Conservation (phyloP, 1,140 invertebrate species). For the Hydropsyche tenuis region DNA sequence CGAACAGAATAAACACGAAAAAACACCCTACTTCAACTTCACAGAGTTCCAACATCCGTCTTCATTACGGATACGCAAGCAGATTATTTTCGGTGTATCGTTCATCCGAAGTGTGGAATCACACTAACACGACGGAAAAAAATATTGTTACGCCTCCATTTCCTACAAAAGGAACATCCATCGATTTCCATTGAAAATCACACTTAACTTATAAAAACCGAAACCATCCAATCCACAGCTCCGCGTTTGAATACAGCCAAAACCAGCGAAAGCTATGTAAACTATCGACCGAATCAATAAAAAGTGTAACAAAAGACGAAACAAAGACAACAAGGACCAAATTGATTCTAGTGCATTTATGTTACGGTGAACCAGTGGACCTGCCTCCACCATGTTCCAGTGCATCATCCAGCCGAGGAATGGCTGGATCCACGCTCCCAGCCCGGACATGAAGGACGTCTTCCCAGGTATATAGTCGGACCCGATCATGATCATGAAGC, state of each 20-base stretch:
- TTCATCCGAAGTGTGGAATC: constrained; percentile 7
- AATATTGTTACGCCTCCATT: no score
- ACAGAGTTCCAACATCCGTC: not conserved
- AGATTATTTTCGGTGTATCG: constrained; percentile 16
- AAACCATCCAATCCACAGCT: no score
- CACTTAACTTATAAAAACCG: no score
- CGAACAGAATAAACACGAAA: not conserved
- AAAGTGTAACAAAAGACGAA: no score
- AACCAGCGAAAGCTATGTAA: no score
- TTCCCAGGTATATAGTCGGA: constrained; percentile 71
- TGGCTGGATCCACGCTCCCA: constrained; percentile 75
- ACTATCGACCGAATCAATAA: no score
- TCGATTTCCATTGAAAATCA: no score
- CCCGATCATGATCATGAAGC: no score
- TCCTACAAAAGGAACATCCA: no score
- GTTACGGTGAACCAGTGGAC: constrained; percentile 16
- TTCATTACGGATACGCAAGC: constrained; percentile 22
- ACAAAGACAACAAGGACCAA: no score
- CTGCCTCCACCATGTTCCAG: constrained; percentile 71
- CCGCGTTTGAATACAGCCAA: no score
- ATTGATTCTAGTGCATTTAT: not conserved
- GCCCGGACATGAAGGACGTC: constrained; percentile 76
- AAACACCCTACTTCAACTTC: not conserved
- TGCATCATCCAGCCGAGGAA: constrained; percentile 82
- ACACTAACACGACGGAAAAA: constrained; percentile 4